Evolutionary conservation across 2,888 invertebrate species (phyloP).

Genomic region (Fragum fragum): DNA sequence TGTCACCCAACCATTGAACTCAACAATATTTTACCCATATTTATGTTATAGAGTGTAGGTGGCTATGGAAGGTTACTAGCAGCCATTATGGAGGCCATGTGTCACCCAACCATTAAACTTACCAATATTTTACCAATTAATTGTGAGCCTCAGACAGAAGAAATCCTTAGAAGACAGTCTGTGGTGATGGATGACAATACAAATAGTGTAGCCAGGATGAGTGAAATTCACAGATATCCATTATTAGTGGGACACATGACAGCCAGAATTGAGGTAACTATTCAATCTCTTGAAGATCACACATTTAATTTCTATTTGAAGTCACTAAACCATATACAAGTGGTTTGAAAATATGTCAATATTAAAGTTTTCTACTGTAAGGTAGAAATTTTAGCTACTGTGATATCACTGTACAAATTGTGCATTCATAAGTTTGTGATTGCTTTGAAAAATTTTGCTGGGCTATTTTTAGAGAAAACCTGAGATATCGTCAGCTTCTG

Average conservation of each 20-base stretch:
- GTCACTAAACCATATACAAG: no score
- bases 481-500: no score
- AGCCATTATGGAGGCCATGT: constrained; percentile 94
- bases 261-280: constrained; percentile 89
- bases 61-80: constrained; percentile 90
- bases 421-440: no score
- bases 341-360: no score
- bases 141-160: constrained; percentile 86
- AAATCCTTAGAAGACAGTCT: constrained; percentile 81
- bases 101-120: constrained; percentile 92
- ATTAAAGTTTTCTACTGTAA: no score
- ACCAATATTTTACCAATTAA: constrained; percentile 92
- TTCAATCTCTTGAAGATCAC: no score
- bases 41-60: constrained; percentile 77
- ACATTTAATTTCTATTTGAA: no score
- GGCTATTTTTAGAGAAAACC: no score
- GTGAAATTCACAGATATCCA: constrained; percentile 91
- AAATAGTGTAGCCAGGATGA: constrained; percentile 88
- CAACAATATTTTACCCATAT: constrained; percentile 92
- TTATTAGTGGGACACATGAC: constrained; percentile 93
- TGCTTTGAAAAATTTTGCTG: no score
- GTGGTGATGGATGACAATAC: constrained; percentile 85
- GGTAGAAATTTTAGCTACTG: no score
- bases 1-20: constrained; percentile 93
- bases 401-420: no score